Evolutionary conservation across 2,888 invertebrate genomes (phyloP).

Genomic region (Pycnomerus fuliginosus): DNA sequence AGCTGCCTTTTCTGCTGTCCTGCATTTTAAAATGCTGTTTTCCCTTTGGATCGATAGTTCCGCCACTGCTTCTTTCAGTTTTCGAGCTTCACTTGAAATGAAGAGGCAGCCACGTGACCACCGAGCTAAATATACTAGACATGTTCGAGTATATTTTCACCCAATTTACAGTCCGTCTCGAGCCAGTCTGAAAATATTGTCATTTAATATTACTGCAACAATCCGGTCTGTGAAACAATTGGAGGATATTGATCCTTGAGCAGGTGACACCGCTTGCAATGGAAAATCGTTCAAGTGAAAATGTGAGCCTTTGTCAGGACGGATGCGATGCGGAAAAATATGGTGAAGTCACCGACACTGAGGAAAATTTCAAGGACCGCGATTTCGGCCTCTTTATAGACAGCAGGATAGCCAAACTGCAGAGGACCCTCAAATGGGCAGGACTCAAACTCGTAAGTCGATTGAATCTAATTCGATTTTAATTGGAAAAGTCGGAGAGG

Average conservation of each 20-base stretch:
- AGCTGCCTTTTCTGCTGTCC: too few species aligned
- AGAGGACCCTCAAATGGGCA: conserved; percentile 59
- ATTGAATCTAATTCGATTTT: conserved; percentile 1
- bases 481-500: neutral
- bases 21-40: too few species aligned
- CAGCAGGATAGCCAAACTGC: conserved; percentile 57
- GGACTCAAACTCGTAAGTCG: conserved; percentile 60
- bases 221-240: neutral
- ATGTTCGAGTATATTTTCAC: conserved; percentile 26
- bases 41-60: too few species aligned
- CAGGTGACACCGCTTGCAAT: conserved; percentile 23
- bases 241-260: conserved; percentile 3
- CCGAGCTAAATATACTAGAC: too few species aligned
- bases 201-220: too few species aligned
- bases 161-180: too few species aligned
- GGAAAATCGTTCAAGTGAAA: conserved; percentile 27
- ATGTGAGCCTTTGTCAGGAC: conserved; percentile 28
- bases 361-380: conserved; percentile 19
- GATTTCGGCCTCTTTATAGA: conserved; percentile 41
- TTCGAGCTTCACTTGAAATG: conserved; percentile 12
- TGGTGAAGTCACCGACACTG: conserved; percentile 21
- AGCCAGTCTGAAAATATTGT: too few species aligned
- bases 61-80: conserved; percentile 17
- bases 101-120: conserved; percentile 30
- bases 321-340: conserved; percentile 31